A percentile compares a stretch with the other conserved stretches of the same genome.
Evolutionary conservation across 2,888 invertebrate genomes (phyloP).

Genomic region (Nomada hirtipes): DNA sequence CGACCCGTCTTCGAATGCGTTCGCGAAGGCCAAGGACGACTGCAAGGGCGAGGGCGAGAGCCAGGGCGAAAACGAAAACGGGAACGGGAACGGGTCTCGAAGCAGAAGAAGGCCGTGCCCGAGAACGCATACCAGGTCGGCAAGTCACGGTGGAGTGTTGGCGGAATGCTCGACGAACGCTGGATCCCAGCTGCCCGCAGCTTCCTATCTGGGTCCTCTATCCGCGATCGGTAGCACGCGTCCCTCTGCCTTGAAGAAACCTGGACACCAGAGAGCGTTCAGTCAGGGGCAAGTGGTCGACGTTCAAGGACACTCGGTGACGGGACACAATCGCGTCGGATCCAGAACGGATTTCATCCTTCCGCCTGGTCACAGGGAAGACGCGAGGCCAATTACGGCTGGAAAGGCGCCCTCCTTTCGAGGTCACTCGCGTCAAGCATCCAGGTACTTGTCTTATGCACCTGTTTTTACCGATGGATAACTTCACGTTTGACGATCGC

Average conservation of each 20-base stretch:
- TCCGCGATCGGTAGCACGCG: conserved; percentile 83
- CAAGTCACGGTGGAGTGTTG: conserved; percentile 92
- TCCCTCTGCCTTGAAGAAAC: conserved; percentile 90
- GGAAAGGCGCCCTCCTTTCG: conserved; percentile 85
- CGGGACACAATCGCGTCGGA: conserved; percentile 92
- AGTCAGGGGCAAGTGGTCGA: conserved; percentile 95
- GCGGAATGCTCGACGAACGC: conserved; percentile 82
- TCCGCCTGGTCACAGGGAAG: conserved; percentile 93
- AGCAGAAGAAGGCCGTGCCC: conserved; percentile 56
- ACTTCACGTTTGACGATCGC: too few relatives aligned
- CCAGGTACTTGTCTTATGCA: conserved; percentile 85
- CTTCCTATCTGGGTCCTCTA: conserved; percentile 56
- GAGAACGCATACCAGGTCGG: conserved; percentile 90
- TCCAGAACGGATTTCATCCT: conserved; percentile 96
- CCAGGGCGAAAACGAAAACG: conserved; percentile 15
- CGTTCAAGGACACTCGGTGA: conserved; percentile 81
- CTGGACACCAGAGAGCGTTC: conserved; percentile 92
- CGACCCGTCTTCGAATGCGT: conserved; percentile 15
- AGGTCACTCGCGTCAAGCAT: conserved; percentile 94
- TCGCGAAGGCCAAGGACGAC: conserved; percentile 59
- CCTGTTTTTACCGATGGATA: too few relatives aligned
- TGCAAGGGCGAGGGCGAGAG: conserved; percentile 40
- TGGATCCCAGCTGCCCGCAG: conserved; percentile 42
- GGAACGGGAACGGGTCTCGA: conserved; percentile 58
- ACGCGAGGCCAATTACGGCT: conserved; percentile 83